Evolutionary conservation across 2,888 invertebrate genomes (phyloP).

Genomic region (Ommatoiulus sabulosus): DNA sequence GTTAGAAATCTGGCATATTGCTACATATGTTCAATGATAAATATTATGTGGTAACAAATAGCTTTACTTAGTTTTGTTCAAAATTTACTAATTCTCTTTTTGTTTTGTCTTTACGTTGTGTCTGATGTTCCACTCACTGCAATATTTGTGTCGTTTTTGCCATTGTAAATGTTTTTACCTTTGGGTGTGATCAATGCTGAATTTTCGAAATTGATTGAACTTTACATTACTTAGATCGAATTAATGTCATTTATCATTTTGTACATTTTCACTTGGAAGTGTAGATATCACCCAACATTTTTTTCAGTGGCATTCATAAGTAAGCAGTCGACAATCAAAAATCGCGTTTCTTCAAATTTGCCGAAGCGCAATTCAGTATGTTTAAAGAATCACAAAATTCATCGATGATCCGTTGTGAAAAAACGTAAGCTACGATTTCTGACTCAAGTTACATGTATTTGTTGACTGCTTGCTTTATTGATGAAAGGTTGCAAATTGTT

Average conservation of each 20-base stretch:
- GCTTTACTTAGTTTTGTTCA: not conserved
- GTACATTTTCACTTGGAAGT: not conserved
- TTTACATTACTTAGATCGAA: not conserved
- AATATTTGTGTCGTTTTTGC: slow-evolving; percentile 21
- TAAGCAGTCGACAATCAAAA: not conserved
- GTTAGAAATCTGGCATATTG: no score
- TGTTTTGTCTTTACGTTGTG: not conserved
- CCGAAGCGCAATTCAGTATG: no score
- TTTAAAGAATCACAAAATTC: no score
- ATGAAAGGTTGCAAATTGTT: not conserved
- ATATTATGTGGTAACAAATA: not conserved
- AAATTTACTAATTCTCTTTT: no score
- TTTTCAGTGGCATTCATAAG: not conserved
- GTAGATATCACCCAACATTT: not conserved
- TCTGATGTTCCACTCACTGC: not conserved
- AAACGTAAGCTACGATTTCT: no score
- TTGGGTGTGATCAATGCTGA: not conserved
- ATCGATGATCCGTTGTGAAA: no score
- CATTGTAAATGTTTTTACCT: not conserved
- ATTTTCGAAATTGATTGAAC: not conserved
- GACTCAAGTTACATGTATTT: no score
- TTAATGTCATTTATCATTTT: not conserved
- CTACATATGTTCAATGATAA: not conserved
- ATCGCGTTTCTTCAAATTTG: not conserved
- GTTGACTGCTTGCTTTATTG: no score